Evolutionary conservation across 2,888 invertebrate genomes (phyloP), one percentile per base, ranked within the genome.

Genomic region (Eumacrocentrus americanus): DNA sequence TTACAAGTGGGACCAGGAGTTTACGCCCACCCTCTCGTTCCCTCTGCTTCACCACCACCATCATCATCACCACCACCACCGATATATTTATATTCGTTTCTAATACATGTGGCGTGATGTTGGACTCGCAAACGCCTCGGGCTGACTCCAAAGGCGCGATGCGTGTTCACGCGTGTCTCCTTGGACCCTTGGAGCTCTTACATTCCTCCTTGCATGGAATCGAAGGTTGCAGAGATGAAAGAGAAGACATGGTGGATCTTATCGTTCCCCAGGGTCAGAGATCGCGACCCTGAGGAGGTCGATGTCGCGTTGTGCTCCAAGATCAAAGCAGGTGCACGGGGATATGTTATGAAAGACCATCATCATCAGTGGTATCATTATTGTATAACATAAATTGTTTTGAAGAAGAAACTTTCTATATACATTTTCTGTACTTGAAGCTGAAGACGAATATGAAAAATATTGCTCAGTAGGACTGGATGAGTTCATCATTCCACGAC

Each of bases 31-130:
- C 61, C 62, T 60, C 56, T 25, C 56, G 48, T 58, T 37, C 62
- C 58, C 60, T 25, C 60, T 38, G 22, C 23, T n/a, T 9, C 40
- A 20, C 18, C 38, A 20, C 46, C 52, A 11, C 12, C 22, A 11
- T 25, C 47, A 12, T 20, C 16, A 22, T 37, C 20, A 14, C 56
- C 25, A 29, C 55, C 54, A 34, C 63, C 46, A 20, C 67, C 73
- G 71, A 76, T 76, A 75, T 75, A 76, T 76, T 75, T 76, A 72
- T 75, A 75, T 76, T 74, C 72, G 73, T 72, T 76, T 75, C 76
- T 76, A 76, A 76, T 76, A 75, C 70, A 71, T 66, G 71, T 65
- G 69, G 67, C 67, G 71, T 69, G 71, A n/a, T n/a, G n/a, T 68
- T 67, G 69, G 62, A 66, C 59, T 61, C 65, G 46, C 60, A 37